phyloP scores from a whole-genome alignment of 2,113 vertebrate genomes.

The Megaceryle torquata region DNA sequence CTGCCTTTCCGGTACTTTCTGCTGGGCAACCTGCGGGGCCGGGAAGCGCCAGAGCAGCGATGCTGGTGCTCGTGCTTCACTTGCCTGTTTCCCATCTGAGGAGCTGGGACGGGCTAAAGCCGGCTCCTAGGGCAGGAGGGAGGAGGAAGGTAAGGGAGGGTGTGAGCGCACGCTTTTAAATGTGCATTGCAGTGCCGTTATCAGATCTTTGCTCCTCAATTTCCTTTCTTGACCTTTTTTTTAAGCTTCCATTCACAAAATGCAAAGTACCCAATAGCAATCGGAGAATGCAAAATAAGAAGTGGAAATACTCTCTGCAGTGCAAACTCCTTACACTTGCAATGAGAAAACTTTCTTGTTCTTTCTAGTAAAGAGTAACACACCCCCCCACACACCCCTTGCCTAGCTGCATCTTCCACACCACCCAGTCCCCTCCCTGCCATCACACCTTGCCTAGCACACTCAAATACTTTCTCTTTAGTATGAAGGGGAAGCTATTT shows the following conservation, averaged over 20 bases:
- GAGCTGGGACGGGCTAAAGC: not conserved
- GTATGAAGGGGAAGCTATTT: not conserved
- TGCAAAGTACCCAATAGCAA: not conserved
- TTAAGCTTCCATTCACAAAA: not conserved
- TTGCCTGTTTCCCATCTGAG: not conserved
- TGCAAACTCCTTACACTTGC: not conserved
- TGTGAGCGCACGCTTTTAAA: not conserved
- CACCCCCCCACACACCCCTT: not conserved
- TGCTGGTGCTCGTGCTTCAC: not conserved
- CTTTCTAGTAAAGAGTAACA: not conserved
- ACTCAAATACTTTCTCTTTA: not conserved
- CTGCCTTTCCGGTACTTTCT: not conserved
- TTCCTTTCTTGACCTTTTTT: not conserved
- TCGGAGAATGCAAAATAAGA: fast-evolving
- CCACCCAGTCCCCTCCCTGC: not conserved
- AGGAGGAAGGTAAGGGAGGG: too few relatives aligned
- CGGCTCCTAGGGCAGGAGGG: not conserved
- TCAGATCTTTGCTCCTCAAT: not conserved
- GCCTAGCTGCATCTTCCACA: not conserved
- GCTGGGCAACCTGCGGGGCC: fast-evolving
- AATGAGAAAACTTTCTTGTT: not conserved
- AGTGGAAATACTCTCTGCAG: not conserved
- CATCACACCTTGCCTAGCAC: not conserved
- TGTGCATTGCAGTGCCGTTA: not conserved
- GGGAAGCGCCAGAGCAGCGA: not conserved